These are phyloP conservation scores for Clistopyga incitator DNA, from an alignment of 2,888 invertebrate species.

Conservation along the genomic window DNA sequence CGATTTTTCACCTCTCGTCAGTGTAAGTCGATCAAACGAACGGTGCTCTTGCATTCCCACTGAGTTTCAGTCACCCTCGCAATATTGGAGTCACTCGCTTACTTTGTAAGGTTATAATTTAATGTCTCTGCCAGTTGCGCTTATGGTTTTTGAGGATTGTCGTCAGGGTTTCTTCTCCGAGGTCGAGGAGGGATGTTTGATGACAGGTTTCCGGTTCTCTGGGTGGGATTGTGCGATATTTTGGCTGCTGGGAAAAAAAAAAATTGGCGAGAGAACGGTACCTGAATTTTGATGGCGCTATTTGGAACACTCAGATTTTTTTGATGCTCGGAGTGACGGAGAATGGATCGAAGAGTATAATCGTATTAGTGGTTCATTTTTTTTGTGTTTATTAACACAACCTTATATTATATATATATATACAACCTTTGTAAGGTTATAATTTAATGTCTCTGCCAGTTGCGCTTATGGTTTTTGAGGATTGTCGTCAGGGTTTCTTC, in stretches of 20 bases:
- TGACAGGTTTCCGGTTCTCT: no score
- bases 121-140: background rate
- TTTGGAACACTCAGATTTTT: background rate
- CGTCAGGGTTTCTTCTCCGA: background rate
- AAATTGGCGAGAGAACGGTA: background rate
- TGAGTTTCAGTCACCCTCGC: background rate
- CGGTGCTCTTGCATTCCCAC: background rate
- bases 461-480: background rate
- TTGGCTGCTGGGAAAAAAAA: background rate
- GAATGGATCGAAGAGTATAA: no score
- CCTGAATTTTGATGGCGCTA: background rate
- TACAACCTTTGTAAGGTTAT: conserved; percentile 41
- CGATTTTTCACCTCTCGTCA: conserved; percentile 14
- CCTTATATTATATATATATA: no score
- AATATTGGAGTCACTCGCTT: conserved; percentile 11
- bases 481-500: background rate
- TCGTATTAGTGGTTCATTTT: no score
- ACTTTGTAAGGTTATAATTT: conserved; percentile 30
- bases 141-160: conserved; percentile 1
- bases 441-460: background rate
- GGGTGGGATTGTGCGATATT: background rate
- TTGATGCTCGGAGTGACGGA: background rate
- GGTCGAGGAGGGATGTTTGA: no score
- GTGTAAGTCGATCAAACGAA: conserved; percentile 20
- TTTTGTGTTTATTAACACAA: no score